Percentiles rank a stretch among this genome's conserved stretches.
phyloP scores from a whole-genome alignment of 2,888 invertebrate genomes.

The Leptopterna dolabrata region DNA sequence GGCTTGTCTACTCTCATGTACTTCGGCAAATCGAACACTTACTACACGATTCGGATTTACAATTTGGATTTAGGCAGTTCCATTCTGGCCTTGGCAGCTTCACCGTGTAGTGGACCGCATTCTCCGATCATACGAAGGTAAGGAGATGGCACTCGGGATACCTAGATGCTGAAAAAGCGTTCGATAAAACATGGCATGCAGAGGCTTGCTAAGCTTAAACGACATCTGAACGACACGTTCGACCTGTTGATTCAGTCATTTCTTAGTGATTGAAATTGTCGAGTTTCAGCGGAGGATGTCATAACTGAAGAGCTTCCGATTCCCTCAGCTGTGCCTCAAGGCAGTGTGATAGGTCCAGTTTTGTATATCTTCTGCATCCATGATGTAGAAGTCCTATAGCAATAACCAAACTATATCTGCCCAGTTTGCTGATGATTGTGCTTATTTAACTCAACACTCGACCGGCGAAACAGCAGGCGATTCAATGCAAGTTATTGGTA shows the following conservation, averaged over 20 bases:
- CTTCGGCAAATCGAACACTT: neutral
- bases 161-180: too few species aligned
- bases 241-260: too few species aligned
- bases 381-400: neutral
- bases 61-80: neutral
- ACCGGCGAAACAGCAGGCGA: neutral
- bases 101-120: neutral
- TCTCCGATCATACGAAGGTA: neutral
- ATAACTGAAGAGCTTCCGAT: neutral
- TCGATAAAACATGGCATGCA: neutral
- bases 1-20: neutral
- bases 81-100: neutral
- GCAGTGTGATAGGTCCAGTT: neutral
- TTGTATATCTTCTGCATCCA: neutral
- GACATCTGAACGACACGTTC: too few species aligned
- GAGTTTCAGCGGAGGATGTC: neutral
- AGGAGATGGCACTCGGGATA: too few species aligned
- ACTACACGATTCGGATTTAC: too few species aligned
- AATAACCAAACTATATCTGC: neutral
- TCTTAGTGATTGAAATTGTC: neutral
- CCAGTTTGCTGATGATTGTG: neutral
- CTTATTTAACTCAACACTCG: neutral
- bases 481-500: neutral
- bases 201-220: too few species aligned
- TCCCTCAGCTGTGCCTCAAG: neutral